Conservation (phyloP, 92 coral and sea anemone species). For the Siderastrea siderea region DNA sequence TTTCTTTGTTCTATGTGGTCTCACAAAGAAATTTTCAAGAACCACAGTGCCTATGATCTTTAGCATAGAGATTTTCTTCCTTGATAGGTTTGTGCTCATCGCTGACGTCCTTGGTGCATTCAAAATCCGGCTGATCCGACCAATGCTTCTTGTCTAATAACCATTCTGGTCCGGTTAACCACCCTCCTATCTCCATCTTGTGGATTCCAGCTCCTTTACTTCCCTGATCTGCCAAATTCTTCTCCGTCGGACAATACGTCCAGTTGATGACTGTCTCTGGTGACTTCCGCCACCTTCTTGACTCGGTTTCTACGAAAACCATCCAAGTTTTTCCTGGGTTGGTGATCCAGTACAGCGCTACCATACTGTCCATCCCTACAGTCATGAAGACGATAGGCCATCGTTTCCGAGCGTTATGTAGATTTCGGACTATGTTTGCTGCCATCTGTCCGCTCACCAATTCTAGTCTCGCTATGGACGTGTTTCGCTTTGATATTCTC, state of each 20-base stretch:
- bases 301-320: conserved; percentile 66
- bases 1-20: conserved; percentile 9
- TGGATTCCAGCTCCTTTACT: conserved; percentile 66
- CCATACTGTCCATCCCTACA: conserved; percentile 68
- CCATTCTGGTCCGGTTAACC: conserved; percentile 73
- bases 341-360: conserved; percentile 72
- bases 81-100: conserved; percentile 52
- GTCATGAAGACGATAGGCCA: conserved; percentile 62
- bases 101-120: conserved; percentile 18
- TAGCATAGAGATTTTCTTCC: conserved; percentile 17
- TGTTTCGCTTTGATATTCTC: conserved; percentile 74
- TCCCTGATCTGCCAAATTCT: conserved; percentile 76
- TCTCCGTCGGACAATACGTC: conserved; percentile 73
- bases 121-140: conserved; percentile 50
- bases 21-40: conserved; percentile 48
- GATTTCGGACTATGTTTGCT: conserved; percentile 57
- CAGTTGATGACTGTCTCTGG: conserved; percentile 55
- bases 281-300: conserved; percentile 67
- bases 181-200: conserved; percentile 64
- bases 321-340: conserved; percentile 73
- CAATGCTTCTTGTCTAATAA: conserved; percentile 41
- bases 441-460: conserved; percentile 67
- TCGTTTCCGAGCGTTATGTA: conserved; percentile 36
- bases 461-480: conserved; percentile 22
- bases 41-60: conserved; percentile 33